These are phyloP conservation scores for Eolophus roseicapilla DNA, from an alignment of 2,113 vertebrate species.

Conservation along the genomic window DNA sequence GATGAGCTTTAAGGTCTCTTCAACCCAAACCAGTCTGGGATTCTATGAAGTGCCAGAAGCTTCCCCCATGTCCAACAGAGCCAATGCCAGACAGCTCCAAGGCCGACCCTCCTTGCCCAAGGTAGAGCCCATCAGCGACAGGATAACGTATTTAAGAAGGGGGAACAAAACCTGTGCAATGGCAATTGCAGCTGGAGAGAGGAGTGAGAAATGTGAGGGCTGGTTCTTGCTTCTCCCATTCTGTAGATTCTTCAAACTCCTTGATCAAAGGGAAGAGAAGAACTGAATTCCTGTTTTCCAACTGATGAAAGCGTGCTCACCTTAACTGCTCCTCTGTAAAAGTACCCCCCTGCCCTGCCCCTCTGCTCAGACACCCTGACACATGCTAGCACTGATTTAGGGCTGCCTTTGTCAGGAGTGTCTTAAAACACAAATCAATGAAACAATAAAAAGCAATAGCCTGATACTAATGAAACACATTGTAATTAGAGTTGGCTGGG, in stretches of 20 bases:
- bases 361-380: not conserved
- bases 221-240: not conserved
- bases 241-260: not conserved
- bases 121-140: not conserved
- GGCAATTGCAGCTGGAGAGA: not conserved
- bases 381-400: slow-evolving; percentile 12
- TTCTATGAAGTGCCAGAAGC: not conserved
- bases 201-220: not conserved
- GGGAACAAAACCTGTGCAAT: too few relatives aligned
- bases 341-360: not conserved
- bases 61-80: not conserved
- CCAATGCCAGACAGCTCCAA: not conserved
- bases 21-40: not conserved
- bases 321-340: not conserved
- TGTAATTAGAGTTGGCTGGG: slow-evolving; percentile 32
- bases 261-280: not conserved
- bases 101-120: not conserved
- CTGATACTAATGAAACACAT: slow-evolving; percentile 55
- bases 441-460: slow-evolving; percentile 43
- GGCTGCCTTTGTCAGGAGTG: slow-evolving; percentile 25
- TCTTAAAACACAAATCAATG: slow-evolving; percentile 42
- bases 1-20: not conserved
- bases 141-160: not conserved
- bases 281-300: not conserved
- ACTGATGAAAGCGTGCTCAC: not conserved